Evolutionary conservation across 2,113 vertebrate species (phyloP).

Genomic region (Dicerorhinus sumatrensis): DNA sequence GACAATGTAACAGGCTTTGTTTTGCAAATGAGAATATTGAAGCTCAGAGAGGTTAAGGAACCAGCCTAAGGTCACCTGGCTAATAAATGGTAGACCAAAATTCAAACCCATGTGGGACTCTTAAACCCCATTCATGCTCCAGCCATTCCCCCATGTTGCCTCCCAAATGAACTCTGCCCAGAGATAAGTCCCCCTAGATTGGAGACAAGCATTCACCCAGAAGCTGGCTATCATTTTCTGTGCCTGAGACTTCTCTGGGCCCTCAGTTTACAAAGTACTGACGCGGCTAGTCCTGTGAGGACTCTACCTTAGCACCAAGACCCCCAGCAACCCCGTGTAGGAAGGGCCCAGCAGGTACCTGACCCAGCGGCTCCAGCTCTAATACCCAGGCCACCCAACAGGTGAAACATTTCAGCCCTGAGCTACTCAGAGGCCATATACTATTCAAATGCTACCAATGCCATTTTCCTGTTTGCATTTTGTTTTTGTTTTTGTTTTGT

Average conservation of each 20-base stretch:
- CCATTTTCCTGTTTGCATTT: conserved; percentile 79
- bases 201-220: not conserved
- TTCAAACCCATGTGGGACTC: not conserved
- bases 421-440: not conserved
- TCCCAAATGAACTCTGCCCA: not conserved
- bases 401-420: not conserved
- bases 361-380: not conserved
- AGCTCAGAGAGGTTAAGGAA: not conserved
- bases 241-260: not conserved
- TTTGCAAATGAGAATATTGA: not conserved
- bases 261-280: not conserved
- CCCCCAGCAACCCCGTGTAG: not conserved
- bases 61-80: not conserved
- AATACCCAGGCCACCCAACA: not conserved
- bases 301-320: not conserved
- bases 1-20: not conserved
- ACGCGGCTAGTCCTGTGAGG: not conserved
- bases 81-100: not conserved
- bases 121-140: not conserved
- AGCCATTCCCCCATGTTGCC: not conserved
- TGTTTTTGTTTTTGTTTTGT: conserved; percentile 80
- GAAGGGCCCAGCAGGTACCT: not conserved
- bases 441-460: conserved; percentile 72
- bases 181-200: not conserved
- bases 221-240: not conserved